Conservation (phyloP, 2,888 invertebrate species). For the Hetaerina titia region DNA sequence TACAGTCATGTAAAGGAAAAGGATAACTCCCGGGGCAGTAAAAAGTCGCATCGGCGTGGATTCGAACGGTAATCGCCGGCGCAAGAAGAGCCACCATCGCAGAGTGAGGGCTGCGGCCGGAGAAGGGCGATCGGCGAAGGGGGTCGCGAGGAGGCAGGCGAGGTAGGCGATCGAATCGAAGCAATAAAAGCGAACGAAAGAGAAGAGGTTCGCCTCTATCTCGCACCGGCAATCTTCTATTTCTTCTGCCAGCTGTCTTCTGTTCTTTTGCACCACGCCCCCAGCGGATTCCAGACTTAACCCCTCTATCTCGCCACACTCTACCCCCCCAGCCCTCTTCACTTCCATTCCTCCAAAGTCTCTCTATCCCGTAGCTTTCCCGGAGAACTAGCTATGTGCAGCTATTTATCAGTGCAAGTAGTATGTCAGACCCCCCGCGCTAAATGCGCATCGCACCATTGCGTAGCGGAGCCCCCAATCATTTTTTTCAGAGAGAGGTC, state of each 20-base stretch:
- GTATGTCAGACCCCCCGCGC: not conserved
- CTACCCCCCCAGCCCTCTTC: not conserved
- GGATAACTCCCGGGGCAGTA: not conserved
- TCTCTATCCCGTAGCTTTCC: not conserved
- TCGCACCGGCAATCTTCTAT: slow-evolving; percentile 26
- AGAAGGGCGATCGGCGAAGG: not conserved
- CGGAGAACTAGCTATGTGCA: not conserved
- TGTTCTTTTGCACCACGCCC: not conserved
- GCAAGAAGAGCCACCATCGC: not conserved
- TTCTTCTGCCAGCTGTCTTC: not conserved
- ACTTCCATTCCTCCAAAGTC: not conserved
- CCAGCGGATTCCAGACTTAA: not conserved
- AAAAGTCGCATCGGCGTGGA: not conserved
- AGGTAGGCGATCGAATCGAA: not conserved
- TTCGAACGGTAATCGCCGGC: not conserved
- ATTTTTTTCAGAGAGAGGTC: not conserved
- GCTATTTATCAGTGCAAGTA: not conserved
- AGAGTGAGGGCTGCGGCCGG: not conserved
- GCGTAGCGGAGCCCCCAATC: not conserved
- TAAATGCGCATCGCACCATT: not conserved
- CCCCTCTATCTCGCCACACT: not conserved
- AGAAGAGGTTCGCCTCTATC: not conserved
- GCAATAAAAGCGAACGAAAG: slow-evolving; percentile 43
- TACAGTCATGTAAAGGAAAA: not conserved
- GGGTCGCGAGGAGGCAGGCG: not conserved